Evolutionary conservation across 2,888 invertebrate genomes (phyloP).

Genomic region (Escarpia spicata): DNA sequence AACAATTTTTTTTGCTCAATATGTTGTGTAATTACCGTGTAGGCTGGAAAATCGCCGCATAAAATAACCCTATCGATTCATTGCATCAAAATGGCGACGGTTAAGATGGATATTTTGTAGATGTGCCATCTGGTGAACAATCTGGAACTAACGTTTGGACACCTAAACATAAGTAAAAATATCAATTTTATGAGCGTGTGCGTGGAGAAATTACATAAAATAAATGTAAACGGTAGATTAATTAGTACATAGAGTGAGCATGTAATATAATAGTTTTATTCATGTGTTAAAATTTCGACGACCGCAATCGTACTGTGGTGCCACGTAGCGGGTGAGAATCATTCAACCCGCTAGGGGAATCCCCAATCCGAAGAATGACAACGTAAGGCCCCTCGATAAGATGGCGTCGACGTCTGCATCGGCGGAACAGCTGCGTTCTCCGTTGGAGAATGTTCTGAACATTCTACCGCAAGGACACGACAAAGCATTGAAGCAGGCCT

Average conservation of each 20-base stretch:
- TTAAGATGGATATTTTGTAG: neutral
- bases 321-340: neutral
- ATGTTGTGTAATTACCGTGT: neutral
- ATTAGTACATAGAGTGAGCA: too few species aligned
- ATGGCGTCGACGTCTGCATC: neutral
- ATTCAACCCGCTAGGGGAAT: neutral
- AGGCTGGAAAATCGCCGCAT: neutral
- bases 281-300: neutral
- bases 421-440: conserved; percentile 39
- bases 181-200: too few species aligned
- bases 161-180: neutral
- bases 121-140: neutral
- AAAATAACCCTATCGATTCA: neutral
- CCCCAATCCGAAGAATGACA: neutral
- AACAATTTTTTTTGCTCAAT: neutral
- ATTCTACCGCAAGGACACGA: conserved; percentile 69
- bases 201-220: too few species aligned
- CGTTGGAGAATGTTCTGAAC: conserved; percentile 54
- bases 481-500: conserved; percentile 90
- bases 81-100: conserved; percentile 11
- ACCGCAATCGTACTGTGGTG: neutral
- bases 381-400: neutral
- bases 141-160: neutral
- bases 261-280: too few species aligned
- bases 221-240: too few species aligned